Evolutionary conservation across 2,797 vertebrate genomes (phyloP), one percentile per base, ranked within the genome.

Genomic region (Lutra lutra): DNA sequence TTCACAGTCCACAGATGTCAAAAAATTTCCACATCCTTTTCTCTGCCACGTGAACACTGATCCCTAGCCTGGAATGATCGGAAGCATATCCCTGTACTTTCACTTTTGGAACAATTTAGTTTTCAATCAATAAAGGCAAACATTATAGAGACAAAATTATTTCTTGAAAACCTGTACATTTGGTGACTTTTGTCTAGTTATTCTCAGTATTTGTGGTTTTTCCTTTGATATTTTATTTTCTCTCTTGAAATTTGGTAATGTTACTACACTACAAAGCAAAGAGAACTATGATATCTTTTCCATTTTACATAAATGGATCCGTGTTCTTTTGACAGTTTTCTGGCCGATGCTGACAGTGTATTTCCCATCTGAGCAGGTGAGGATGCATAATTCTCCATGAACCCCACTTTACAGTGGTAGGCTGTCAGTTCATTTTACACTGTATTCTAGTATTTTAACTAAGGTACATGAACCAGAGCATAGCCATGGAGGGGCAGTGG

Each of bases 161-260:
- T 84, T 94, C 25, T 79, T 25, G 1, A 84, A 86, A 93, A 25
- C 35, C 9, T 25, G 14, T 3, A 82, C 40, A 89, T 51, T 40
- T n/a, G 27, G 9, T 73, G 10, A 91, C 0, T 79, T 38, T 5
- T 46, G 2, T 91, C 23, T 51, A 80, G 20, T 60, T 86, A 46
- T 78, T 97, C 32, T 91, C 25, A 77, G 43, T 17, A 40, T 15
- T 46, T 60, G 12, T 7, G 18, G 1, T 54, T 95, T 95, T 80
- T 75, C 48, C 13, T 46, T 80, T 40, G 54, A 89, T 5, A 58
- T 62, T 92, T 46, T 84, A 84, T 84, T 90, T 73, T 92, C 2
- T 46, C 7, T 79, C 14, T 56, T 60, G 40, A 95, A 84, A 73
- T 83, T 35, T 94, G 23, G 15, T 73, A 18, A 51, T 60, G 11